A percentile compares a stretch with the other conserved stretches of the same genome.
These are phyloP conservation scores for Luperina testacea DNA, from an alignment of 2,888 invertebrate genomes.

Conservation along the genomic window DNA sequence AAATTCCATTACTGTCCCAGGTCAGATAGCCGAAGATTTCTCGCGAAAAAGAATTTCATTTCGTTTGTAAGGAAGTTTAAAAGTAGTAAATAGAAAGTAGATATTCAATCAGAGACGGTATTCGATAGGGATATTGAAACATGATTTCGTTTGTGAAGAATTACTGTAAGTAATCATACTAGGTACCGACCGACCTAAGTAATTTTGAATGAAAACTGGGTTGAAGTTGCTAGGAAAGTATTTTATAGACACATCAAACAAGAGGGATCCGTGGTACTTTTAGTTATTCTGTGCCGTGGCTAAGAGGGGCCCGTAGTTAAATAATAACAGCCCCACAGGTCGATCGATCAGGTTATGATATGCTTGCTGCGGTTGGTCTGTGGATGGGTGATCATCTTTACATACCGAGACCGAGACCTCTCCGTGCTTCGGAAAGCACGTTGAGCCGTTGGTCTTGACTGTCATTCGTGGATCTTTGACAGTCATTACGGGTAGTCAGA, in stretches of 20 bases:
- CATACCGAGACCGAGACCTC: too few relatives aligned
- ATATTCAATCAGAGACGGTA: constrained; percentile 40
- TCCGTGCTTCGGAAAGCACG: too few relatives aligned
- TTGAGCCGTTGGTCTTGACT: too few relatives aligned
- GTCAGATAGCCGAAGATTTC: constrained; percentile 81
- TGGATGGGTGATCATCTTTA: too few relatives aligned
- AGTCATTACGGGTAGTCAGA: too few relatives aligned
- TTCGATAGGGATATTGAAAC: constrained; percentile 41
- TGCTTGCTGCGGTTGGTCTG: too few relatives aligned
- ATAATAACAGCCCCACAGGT: too few relatives aligned
- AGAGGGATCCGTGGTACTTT: too few relatives aligned
- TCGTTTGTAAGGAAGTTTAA: constrained; percentile 63
- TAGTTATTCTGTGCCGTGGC: too few relatives aligned
- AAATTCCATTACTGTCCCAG: constrained; percentile 85
- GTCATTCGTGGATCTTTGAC: too few relatives aligned
- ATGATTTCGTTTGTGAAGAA: constrained; percentile 39
- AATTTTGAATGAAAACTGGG: constrained; percentile 19
- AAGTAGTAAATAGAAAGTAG: constrained; percentile 58
- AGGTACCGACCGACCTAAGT: neutral
- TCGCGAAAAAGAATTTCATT: constrained; percentile 80
- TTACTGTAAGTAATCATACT: constrained; percentile 26
- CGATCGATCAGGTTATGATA: too few relatives aligned
- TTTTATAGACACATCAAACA: neutral
- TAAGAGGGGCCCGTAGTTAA: too few relatives aligned
- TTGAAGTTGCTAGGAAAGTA: neutral